These are phyloP conservation scores for Gymnorhina tibicen DNA, from an alignment of 2,113 vertebrate genomes.

Conservation along the genomic window DNA sequence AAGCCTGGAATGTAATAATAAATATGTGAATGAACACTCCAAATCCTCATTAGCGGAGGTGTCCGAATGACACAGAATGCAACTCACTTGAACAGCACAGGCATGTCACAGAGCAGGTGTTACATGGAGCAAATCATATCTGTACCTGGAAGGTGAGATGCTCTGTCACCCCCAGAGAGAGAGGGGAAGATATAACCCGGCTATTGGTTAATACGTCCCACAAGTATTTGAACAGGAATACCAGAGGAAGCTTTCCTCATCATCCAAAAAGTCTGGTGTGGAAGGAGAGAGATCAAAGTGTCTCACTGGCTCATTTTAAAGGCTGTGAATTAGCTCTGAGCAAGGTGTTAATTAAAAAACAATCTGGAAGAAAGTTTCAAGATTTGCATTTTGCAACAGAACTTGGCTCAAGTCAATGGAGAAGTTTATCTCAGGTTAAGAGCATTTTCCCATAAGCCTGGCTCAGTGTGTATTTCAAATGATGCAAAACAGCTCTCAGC, in stretches of 20 bases:
- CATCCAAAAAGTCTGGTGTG: background rate
- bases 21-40: background rate
- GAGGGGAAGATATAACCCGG: background rate
- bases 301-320: background rate
- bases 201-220: background rate
- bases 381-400: slow-evolving; percentile 24
- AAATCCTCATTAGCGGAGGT: background rate
- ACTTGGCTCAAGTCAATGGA: background rate
- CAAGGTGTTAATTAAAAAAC: slow-evolving; percentile 61
- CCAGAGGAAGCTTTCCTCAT: background rate
- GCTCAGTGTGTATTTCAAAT: background rate
- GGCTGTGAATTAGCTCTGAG: slow-evolving; percentile 45
- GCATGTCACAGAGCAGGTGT: background rate
- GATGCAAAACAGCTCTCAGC: slow-evolving; percentile 31
- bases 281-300: slow-evolving; percentile 22
- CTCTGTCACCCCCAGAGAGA: background rate
- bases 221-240: background rate
- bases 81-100: background rate
- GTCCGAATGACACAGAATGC: fast-evolving
- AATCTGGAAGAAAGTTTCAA: slow-evolving; percentile 17
- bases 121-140: background rate
- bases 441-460: background rate
- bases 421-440: background rate
- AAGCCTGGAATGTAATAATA: background rate
- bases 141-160: background rate